These are phyloP conservation scores for Saccostrea glomerata DNA, from an alignment of 1,140 invertebrate genomes.

Conservation along the genomic window DNA sequence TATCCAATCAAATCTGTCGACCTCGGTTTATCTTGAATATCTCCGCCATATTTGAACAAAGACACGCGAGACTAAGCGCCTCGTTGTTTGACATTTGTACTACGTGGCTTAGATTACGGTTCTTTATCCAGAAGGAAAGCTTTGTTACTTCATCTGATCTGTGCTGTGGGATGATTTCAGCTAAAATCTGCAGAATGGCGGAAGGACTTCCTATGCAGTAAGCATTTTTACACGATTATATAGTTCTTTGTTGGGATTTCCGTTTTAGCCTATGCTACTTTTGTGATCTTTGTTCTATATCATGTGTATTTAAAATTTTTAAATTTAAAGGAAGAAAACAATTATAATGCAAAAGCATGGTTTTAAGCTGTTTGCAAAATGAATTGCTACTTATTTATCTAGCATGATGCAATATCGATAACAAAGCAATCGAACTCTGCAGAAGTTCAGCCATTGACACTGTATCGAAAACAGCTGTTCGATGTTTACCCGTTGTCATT, in stretches of 20 bases:
- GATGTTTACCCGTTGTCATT: background rate
- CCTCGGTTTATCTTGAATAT: slow-evolving; percentile 32
- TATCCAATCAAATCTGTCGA: background rate
- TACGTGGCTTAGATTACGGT: background rate
- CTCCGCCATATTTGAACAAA: slow-evolving; percentile 42
- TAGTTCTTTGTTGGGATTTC: too few species aligned
- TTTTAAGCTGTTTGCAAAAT: background rate
- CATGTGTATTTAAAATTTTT: too few species aligned
- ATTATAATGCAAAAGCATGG: background rate
- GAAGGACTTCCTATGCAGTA: slow-evolving; percentile 13
- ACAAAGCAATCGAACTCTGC: background rate
- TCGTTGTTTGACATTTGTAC: background rate
- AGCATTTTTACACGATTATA: background rate
- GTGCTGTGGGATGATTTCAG: slow-evolving; percentile 36
- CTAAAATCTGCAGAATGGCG: slow-evolving; percentile 40
- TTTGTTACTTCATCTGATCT: background rate
- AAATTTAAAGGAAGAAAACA: background rate
- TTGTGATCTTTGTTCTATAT: too few species aligned
- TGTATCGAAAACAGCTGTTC: slow-evolving; percentile 31
- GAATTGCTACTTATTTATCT: background rate
- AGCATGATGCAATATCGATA: background rate
- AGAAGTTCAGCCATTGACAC: background rate
- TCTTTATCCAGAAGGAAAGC: background rate
- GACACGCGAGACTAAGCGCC: slow-evolving; percentile 30
- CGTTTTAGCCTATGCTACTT: too few species aligned